phyloP scores from a whole-genome alignment of 2,888 invertebrate species.

The Cryptophagus acutangulus region DNA sequence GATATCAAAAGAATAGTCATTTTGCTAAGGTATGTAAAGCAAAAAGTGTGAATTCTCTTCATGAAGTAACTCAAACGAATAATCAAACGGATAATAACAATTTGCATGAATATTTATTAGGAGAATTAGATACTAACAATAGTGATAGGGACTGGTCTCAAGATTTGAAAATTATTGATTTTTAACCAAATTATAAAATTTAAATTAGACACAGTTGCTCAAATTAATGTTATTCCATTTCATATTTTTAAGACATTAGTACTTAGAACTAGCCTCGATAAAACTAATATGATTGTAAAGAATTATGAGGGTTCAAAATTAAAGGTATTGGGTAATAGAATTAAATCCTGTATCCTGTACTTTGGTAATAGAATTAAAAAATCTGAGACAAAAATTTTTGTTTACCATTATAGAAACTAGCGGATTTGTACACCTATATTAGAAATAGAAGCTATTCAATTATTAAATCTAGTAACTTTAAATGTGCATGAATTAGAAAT shows the following conservation, averaged over 20 bases:
- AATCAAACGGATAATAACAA: not conserved
- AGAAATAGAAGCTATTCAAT: too few species aligned
- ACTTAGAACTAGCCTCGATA: too few species aligned
- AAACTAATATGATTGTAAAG: too few species aligned
- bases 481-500: too few species aligned
- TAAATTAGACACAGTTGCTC: constrained; percentile 10
- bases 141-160: constrained; percentile 18
- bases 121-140: constrained; percentile 8
- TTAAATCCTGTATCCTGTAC: too few species aligned
- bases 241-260: constrained; percentile 2
- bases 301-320: too few species aligned
- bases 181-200: constrained; percentile 7
- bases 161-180: constrained; percentile 2
- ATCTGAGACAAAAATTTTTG: too few species aligned
- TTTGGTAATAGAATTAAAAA: too few species aligned
- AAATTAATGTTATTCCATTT: constrained; percentile 1
- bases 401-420: too few species aligned
- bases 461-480: too few species aligned
- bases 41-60: not conserved
- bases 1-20: constrained; percentile 9
- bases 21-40: constrained; percentile 11
- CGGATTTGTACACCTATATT: too few species aligned
- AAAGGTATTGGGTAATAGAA: too few species aligned
- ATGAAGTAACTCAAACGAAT: not conserved
- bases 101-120: constrained; percentile 5